Conservation (phyloP, 2,888 invertebrate genomes). For the Eledone cirrhosa region DNA sequence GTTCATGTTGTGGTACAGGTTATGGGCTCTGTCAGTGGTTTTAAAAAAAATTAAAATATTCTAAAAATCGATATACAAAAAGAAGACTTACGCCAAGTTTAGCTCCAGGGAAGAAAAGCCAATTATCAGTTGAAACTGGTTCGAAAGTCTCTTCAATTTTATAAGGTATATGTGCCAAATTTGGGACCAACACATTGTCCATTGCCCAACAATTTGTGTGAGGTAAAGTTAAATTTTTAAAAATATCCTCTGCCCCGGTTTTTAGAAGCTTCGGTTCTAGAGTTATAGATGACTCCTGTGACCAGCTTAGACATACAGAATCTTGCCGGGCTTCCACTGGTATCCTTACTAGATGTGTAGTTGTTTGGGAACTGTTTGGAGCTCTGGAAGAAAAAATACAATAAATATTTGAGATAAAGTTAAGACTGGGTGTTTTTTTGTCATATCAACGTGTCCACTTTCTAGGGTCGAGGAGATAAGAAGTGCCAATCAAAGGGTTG, state of each 20-base stretch:
- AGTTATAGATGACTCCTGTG: conserved; percentile 39
- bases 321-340: conserved; percentile 55
- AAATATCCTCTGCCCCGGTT: not conserved
- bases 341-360: conserved; percentile 59
- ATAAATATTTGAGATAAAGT: no score
- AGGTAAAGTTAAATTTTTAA: not conserved
- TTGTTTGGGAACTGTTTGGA: conserved; percentile 38
- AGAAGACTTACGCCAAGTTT: conserved; percentile 59
- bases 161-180: conserved; percentile 56
- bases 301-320: conserved; percentile 60
- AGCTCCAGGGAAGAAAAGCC: conserved; percentile 67
- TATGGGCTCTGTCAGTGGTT: no score
- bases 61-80: no score
- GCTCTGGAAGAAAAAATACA: conserved; percentile 36
- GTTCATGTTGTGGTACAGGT: no score
- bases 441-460: no score
- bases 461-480: no score
- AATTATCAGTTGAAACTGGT: conserved; percentile 65
- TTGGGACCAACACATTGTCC: conserved; percentile 66
- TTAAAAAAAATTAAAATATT: no score
- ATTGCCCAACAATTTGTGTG: conserved; percentile 65
- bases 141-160: conserved; percentile 65
- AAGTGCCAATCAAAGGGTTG: no score
- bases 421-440: no score
- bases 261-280: not conserved